Evolutionary conservation across 2,888 invertebrate species (phyloP), one percentile per base, ranked within the genome.

Genomic region (Tillus elongatus): DNA sequence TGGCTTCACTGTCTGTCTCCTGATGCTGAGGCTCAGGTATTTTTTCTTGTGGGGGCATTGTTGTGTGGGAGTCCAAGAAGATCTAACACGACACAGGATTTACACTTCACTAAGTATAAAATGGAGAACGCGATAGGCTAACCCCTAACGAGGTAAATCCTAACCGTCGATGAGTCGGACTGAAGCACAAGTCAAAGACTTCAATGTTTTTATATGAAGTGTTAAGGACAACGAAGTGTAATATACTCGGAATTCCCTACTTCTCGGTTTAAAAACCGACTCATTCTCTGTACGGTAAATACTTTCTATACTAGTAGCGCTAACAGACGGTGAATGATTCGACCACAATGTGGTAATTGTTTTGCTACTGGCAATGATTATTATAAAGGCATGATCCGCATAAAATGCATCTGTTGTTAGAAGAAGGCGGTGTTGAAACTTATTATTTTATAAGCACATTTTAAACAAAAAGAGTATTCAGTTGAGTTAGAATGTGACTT

Each of bases 11-110:
- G 16, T 41, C 33, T 2, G 41, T 34, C 30, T 43, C 42, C 13
- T 40, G 39, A 14, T 38, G 28, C 13, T 42, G 42, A 13, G 36
- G 39, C 26, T 46, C 48, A 6, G 48, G 40, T 39, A 52, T 43
- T 16, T 49, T 53, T 35, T 58, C 58, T 46, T 59, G 57, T 24
- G 60, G 60, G 10, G 60, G 49, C 60, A 60, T 60, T 43, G 32
- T 41, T 40, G n/a, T n/a, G n/a, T n/a, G n/a, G n/a, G n/a, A n/a
- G n/a, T 14, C 14, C 15, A 33, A 37, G 29, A 33, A 15, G 10
- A 11, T 41, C 13, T 13, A 16, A 28, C 11, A 33, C n/a, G 14
- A 14, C 38, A 30, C 15, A 31, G 19, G 33, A 33, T 33, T 42
- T 42, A 41, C 41, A 40, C 36, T 36, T 39, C 40, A 30, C 30